Percentiles rank a stretch among this genome's conserved stretches.
phyloP scores from a whole-genome alignment of 2,113 vertebrate genomes.

The Oncorhynchus clarkii region DNA sequence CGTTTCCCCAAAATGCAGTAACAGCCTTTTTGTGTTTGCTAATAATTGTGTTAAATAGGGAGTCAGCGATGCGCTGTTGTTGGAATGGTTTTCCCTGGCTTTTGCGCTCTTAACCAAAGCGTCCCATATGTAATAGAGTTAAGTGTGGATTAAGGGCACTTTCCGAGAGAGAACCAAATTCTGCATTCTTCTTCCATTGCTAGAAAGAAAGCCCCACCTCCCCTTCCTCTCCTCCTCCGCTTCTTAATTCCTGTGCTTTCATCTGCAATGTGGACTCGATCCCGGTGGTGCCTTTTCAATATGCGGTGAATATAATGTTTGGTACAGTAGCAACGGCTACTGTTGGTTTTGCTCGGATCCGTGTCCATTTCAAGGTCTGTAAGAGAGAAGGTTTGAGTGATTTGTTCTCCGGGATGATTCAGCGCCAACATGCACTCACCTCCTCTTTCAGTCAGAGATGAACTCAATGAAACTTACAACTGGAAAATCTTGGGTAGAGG shows the following conservation, averaged over 20 bases:
- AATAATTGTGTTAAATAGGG: slow-evolving; percentile 43
- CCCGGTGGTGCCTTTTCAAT: slow-evolving; percentile 22
- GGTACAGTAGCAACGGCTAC: not conserved
- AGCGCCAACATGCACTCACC: not conserved
- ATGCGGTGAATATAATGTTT: slow-evolving; percentile 27
- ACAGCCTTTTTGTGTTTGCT: slow-evolving; percentile 54
- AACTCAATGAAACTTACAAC: too few relatives aligned
- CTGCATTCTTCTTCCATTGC: slow-evolving; percentile 41
- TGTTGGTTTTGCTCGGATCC: slow-evolving; percentile 5
- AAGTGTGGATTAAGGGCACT: slow-evolving; percentile 54
- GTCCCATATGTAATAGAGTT: slow-evolving; percentile 55
- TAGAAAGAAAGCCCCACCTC: slow-evolving; percentile 51
- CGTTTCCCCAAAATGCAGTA: slow-evolving; percentile 35
- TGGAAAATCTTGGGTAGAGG: too few relatives aligned
- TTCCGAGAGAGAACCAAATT: slow-evolving; percentile 28
- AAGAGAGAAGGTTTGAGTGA: not conserved
- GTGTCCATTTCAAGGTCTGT: not conserved
- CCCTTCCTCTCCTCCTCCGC: not conserved
- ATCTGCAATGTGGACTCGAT: slow-evolving; percentile 17
- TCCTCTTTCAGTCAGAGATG: slow-evolving; percentile 1
- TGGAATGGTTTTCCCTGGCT: slow-evolving; percentile 29
- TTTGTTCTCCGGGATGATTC: not conserved
- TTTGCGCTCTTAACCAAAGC: slow-evolving; percentile 31
- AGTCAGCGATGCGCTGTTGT: slow-evolving; percentile 20
- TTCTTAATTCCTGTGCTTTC: slow-evolving; percentile 10